phyloP scores from a whole-genome alignment of 2,113 vertebrate genomes.

The Saguinus midas region DNA sequence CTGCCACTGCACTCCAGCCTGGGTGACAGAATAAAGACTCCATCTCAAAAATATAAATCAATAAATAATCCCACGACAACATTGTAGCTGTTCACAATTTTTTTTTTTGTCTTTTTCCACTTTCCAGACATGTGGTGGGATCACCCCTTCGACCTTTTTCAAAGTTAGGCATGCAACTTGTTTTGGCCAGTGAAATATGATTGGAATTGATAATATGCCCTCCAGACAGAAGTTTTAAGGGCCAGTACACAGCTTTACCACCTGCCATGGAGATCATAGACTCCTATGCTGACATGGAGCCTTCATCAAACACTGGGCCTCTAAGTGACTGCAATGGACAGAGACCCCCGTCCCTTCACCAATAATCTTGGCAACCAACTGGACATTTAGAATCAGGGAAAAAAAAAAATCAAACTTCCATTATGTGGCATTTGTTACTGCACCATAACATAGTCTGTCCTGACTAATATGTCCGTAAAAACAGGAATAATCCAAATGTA shows the following conservation, averaged over 20 bases:
- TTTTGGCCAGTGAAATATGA: not conserved
- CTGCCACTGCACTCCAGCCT: no score
- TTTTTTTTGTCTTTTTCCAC: not conserved
- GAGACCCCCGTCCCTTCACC: rapidly evolving
- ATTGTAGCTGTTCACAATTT: not conserved
- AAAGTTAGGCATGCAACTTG: not conserved
- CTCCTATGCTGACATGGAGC: rapidly evolving
- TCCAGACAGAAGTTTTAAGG: not conserved
- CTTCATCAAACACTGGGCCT: not conserved
- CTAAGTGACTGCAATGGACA: not conserved
- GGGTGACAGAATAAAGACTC: no score
- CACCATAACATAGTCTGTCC: not conserved
- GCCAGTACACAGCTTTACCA: not conserved
- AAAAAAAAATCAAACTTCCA: not conserved
- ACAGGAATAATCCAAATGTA: not conserved
- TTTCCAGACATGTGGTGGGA: not conserved
- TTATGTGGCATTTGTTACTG: not conserved
- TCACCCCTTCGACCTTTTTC: not conserved
- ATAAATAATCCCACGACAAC: no score
- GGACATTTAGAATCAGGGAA: not conserved
- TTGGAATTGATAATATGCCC: not conserved
- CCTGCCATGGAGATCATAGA: not conserved
- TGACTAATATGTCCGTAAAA: not conserved
- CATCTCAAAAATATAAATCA: no score
- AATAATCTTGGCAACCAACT: not conserved